Evolutionary conservation across 2,113 vertebrate genomes (phyloP).

Genomic region (Bettongia penicillata): DNA sequence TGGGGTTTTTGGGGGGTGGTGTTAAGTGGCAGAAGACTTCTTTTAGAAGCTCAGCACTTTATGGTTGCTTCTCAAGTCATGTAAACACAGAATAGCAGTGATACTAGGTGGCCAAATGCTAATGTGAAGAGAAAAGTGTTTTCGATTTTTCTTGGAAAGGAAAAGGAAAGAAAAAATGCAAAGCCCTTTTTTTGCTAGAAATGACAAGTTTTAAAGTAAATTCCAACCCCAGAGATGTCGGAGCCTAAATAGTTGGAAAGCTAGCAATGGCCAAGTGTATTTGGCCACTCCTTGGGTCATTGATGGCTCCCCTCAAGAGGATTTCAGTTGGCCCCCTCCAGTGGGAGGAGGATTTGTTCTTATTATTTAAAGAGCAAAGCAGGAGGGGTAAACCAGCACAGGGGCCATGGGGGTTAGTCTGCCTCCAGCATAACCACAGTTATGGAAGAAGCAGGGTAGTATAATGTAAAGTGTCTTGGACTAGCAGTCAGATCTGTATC

Average conservation of each 20-base stretch:
- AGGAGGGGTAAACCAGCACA: background rate
- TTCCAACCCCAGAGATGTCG: background rate
- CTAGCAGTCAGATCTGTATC: background rate
- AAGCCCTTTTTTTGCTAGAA: background rate
- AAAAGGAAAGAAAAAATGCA: background rate
- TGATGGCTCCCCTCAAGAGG: background rate
- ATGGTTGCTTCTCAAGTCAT: slow-evolving; percentile 32
- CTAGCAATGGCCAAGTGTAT: background rate
- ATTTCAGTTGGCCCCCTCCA: background rate
- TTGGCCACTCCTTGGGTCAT: background rate
- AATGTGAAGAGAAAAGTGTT: background rate
- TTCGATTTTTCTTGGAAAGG: background rate
- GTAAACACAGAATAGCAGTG: background rate
- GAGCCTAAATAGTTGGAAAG: background rate
- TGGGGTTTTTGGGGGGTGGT: too few species aligned
- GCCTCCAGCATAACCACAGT: background rate
- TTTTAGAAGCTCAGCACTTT: background rate
- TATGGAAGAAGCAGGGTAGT: background rate
- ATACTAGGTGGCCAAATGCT: background rate
- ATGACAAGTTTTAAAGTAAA: background rate
- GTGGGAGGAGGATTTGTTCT: background rate
- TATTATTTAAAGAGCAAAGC: background rate
- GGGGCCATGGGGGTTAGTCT: background rate
- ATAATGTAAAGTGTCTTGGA: background rate
- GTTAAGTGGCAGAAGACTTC: too few species aligned